A percentile compares a stretch with the other conserved stretches of the same genome.
Evolutionary conservation across 2,797 vertebrate genomes (phyloP).

Genomic region (Gadopsis bispinosus): DNA sequence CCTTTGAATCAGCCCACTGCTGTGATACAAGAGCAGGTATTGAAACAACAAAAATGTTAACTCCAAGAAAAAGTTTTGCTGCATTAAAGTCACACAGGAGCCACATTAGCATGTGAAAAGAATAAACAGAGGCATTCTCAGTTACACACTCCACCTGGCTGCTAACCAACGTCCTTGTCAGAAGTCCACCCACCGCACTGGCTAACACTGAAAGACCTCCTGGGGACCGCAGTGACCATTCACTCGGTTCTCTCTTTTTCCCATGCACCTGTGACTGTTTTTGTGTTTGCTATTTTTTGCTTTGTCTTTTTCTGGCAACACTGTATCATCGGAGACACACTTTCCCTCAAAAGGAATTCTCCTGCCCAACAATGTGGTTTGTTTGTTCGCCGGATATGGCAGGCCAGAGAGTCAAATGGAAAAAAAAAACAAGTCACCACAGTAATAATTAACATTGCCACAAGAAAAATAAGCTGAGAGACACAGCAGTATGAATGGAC

Average conservation of each 20-base stretch:
- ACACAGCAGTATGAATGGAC: conserved; percentile 47
- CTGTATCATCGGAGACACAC: conserved; percentile 89
- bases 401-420: conserved; percentile 81
- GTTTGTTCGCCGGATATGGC: conserved; percentile 86
- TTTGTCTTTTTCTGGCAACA: conserved; percentile 88
- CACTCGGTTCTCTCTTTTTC: conserved; percentile 87
- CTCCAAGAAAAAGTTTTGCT: conserved; percentile 81
- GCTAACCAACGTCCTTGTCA: conserved; percentile 87
- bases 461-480: conserved; percentile 69
- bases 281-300: conserved; percentile 88
- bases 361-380: conserved; percentile 88
- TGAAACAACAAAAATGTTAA: conserved; percentile 74
- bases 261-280: conserved; percentile 91
- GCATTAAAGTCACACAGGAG: conserved; percentile 86
- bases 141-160: conserved; percentile 89
- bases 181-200: conserved; percentile 88
- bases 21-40: conserved; percentile 74
- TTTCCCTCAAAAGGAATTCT: conserved; percentile 90
- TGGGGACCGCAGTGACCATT: conserved; percentile 89
- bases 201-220: conserved; percentile 89
- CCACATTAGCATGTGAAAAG: conserved; percentile 89
- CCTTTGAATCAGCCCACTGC: conserved; percentile 69
- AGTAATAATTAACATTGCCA: conserved; percentile 81
- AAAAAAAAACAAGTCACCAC: conserved; percentile 66
- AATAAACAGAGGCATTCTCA: conserved; percentile 87